Percentiles rank a stretch among this genome's conserved stretches.
phyloP scores from a whole-genome alignment of 2,888 invertebrate species.

The Athalia circularis region DNA sequence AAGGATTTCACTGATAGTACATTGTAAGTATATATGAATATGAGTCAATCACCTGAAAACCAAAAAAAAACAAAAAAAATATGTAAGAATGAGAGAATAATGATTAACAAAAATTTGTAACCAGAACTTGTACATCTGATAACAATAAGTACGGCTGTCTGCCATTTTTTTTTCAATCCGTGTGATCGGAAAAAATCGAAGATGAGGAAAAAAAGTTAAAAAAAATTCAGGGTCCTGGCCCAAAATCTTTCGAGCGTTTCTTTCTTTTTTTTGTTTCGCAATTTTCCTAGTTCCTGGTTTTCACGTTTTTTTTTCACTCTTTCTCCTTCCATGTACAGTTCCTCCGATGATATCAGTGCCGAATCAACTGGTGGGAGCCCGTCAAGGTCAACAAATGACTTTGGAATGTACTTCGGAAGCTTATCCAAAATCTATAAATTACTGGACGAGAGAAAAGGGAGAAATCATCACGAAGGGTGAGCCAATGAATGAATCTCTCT shows the following conservation, averaged over 20 bases:
- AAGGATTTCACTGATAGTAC: slow-evolving; percentile 89
- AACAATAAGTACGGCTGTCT: too few relatives aligned
- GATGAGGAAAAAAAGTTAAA: too few relatives aligned
- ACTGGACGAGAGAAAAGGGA: slow-evolving; percentile 86
- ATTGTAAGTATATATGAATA: slow-evolving; percentile 83
- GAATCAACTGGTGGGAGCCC: slow-evolving; percentile 89
- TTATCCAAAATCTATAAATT: slow-evolving; percentile 90
- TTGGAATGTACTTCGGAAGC: slow-evolving; percentile 91
- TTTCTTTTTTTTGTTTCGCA: too few relatives aligned
- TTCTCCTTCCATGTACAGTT: slow-evolving; percentile 77
- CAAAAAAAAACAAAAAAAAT: not conserved
- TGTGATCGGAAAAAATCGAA: too few relatives aligned
- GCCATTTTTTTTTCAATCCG: too few relatives aligned
- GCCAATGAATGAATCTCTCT: slow-evolving; percentile 55
- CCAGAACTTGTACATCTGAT: too few relatives aligned
- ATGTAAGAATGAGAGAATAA: too few relatives aligned
- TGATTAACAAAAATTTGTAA: too few relatives aligned
- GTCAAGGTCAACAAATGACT: slow-evolving; percentile 83
- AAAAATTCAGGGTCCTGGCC: too few relatives aligned
- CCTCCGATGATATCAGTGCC: slow-evolving; percentile 90
- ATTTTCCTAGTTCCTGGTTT: not conserved
- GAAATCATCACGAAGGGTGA: slow-evolving; percentile 87
- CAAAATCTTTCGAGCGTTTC: too few relatives aligned
- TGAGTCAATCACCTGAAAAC: not conserved
- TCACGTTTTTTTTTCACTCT: not conserved